Conservation (phyloP, 2,113 vertebrate genomes). For the Parotia lawesii region DNA sequence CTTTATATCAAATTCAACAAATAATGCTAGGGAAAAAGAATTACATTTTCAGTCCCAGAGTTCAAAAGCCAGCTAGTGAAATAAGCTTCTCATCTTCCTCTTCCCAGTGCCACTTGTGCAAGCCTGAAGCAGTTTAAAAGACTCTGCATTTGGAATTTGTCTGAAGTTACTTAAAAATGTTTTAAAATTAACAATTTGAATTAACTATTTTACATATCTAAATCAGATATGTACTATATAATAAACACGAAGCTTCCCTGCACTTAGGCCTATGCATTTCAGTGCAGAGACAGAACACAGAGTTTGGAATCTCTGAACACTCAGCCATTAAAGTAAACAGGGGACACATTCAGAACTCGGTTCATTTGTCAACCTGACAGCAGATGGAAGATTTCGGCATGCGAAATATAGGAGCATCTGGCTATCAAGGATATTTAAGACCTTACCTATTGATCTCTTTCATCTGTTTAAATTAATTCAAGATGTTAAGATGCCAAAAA, state of each 20-base stretch:
- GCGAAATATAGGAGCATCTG: constrained; percentile 51
- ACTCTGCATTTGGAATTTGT: neutral
- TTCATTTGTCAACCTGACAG: constrained; percentile 59
- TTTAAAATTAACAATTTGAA: neutral
- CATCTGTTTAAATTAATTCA: constrained; percentile 51
- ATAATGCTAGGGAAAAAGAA: neutral
- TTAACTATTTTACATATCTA: neutral
- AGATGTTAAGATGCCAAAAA: constrained; percentile 34
- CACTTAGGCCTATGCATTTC: neutral
- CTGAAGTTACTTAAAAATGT: neutral
- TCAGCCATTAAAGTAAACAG: constrained; percentile 11
- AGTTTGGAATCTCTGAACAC: neutral
- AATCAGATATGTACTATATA: neutral
- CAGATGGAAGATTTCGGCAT: constrained; percentile 46
- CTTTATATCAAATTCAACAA: neutral
- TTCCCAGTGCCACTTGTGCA: neutral
- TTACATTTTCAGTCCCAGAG: neutral
- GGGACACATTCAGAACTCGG: constrained; percentile 36
- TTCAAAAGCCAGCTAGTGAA: neutral
- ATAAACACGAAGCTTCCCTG: neutral
- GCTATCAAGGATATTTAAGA: constrained; percentile 50
- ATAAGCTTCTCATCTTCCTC: neutral
- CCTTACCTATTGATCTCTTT: constrained; percentile 41
- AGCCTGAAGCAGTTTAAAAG: neutral
- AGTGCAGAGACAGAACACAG: neutral